Evolutionary conservation across 2,888 invertebrate species (phyloP).

Genomic region (Iphiclides podalirius): DNA sequence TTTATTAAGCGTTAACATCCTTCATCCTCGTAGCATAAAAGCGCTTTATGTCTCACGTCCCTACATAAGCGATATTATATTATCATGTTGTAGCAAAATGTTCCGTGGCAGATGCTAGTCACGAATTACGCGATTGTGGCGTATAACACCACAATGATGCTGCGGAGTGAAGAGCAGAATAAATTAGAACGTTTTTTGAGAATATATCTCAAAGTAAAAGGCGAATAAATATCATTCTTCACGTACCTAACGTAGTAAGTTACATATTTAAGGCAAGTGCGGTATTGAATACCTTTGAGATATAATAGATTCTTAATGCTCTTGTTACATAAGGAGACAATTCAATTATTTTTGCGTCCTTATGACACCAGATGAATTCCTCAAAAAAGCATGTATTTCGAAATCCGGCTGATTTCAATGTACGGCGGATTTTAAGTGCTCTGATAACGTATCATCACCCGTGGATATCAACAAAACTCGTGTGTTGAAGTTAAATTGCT

Average conservation of each 20-base stretch:
- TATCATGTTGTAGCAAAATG: constrained; percentile 33
- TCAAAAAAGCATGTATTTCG: too few species aligned
- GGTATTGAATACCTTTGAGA: not conserved
- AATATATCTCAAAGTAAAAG: not conserved
- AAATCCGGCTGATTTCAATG: too few species aligned
- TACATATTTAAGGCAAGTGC: not conserved
- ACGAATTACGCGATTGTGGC: constrained; percentile 8
- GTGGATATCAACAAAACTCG: too few species aligned
- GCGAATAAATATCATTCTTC: not conserved
- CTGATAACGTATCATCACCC: too few species aligned
- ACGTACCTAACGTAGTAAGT: not conserved
- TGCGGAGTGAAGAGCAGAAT: constrained; percentile 7
- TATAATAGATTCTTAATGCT: not conserved
- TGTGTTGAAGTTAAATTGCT: too few species aligned
- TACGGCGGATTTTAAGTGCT: too few species aligned
- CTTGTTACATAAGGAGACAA: too few species aligned
- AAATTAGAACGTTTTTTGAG: constrained; percentile 12
- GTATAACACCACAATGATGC: constrained; percentile 6
- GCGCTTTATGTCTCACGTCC: constrained; percentile 52
- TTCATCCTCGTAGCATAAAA: constrained; percentile 39
- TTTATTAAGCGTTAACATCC: constrained; percentile 2
- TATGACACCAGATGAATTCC: too few species aligned
- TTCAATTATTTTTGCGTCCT: too few species aligned
- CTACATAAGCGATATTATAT: constrained; percentile 51
- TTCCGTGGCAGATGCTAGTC: constrained; percentile 16